These are phyloP conservation scores for Corydoras maculifer DNA, from an alignment of 2,113 vertebrate genomes.

Conservation along the genomic window DNA sequence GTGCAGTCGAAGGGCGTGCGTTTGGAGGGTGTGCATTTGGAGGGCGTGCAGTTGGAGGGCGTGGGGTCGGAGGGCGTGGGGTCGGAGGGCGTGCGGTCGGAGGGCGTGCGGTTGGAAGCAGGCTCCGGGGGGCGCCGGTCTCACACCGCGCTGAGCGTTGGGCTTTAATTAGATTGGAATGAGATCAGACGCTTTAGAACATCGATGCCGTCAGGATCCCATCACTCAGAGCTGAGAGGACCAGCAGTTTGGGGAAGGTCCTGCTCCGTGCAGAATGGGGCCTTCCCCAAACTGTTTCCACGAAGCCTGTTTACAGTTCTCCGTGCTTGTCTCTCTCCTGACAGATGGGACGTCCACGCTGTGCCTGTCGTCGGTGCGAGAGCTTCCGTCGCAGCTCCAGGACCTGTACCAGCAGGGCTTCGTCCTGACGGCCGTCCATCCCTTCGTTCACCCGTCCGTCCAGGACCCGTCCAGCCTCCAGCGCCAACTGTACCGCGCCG, in stretches of 20 bases:
- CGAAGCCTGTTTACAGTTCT: constrained; percentile 9
- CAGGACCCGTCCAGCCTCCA: constrained; percentile 75
- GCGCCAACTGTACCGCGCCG: constrained; percentile 86
- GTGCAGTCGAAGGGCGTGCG: too few species aligned
- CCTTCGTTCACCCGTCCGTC: constrained; percentile 84
- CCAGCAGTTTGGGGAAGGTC: too few species aligned
- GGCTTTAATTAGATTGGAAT: constrained; percentile 59
- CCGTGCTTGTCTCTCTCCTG: constrained; percentile 35
- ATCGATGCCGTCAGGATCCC: constrained; percentile 48
- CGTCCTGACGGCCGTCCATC: constrained; percentile 80
- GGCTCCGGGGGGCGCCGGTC: constrained; percentile 37
- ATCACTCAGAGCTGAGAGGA: constrained; percentile 16
- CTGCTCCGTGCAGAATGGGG: not conserved
- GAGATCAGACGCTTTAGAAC: constrained; percentile 33
- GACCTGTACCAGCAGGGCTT: constrained; percentile 94
- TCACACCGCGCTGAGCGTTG: constrained; percentile 52
- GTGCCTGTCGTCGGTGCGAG: constrained; percentile 79
- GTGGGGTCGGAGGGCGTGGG: too few species aligned
- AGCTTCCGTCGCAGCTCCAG: constrained; percentile 85
- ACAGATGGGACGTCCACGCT: constrained; percentile 80
- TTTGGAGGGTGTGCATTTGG: constrained; percentile 33
- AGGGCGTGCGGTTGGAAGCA: too few species aligned
- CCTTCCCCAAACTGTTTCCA: not conserved
- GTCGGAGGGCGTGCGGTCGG: too few species aligned
- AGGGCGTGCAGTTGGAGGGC: too few species aligned